phyloP scores from a whole-genome alignment of 2,797 vertebrate genomes.

The Ambastaia sidthimunki region DNA sequence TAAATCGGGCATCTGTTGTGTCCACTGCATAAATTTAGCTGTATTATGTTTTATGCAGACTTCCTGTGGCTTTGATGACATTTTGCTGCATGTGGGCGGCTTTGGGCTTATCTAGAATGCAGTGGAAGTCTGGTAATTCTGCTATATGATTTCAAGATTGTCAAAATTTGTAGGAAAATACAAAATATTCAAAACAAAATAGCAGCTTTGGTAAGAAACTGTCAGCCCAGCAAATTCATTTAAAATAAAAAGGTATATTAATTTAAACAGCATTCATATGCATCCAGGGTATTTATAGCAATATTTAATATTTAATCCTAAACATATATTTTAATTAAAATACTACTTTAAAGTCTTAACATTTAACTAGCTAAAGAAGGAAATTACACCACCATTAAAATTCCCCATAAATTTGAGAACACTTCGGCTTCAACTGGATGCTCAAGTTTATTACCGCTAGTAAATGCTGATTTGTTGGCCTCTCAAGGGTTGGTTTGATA shows the following conservation, averaged over 20 bases:
- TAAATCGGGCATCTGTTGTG: constrained; percentile 66
- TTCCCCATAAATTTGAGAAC: constrained; percentile 77
- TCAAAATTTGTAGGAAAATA: background rate
- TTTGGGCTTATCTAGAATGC: constrained; percentile 16
- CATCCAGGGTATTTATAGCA: constrained; percentile 50
- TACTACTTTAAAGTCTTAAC: constrained; percentile 66
- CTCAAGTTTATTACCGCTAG: constrained; percentile 78
- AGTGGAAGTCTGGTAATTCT: constrained; percentile 1
- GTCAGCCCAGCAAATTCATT: background rate
- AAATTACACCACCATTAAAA: constrained; percentile 76
- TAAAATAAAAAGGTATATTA: background rate
- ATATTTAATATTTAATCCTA: constrained; percentile 62
- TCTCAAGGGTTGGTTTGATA: constrained; percentile 79
- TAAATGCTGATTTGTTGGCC: constrained; percentile 83
- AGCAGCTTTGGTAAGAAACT: background rate
- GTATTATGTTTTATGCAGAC: constrained; percentile 37
- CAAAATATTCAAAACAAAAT: background rate
- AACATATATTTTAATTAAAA: constrained; percentile 67
- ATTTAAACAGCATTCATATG: constrained; percentile 47
- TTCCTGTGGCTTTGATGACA: constrained; percentile 48
- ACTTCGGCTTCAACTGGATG: constrained; percentile 78
- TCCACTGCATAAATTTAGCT: constrained; percentile 50
- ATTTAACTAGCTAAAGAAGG: constrained; percentile 68
- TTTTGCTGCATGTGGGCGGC: constrained; percentile 18
- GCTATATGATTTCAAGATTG: constrained; percentile 26